Evolutionary conservation across 2,113 vertebrate species (phyloP).

Genomic region (Podocnemis expansa): DNA sequence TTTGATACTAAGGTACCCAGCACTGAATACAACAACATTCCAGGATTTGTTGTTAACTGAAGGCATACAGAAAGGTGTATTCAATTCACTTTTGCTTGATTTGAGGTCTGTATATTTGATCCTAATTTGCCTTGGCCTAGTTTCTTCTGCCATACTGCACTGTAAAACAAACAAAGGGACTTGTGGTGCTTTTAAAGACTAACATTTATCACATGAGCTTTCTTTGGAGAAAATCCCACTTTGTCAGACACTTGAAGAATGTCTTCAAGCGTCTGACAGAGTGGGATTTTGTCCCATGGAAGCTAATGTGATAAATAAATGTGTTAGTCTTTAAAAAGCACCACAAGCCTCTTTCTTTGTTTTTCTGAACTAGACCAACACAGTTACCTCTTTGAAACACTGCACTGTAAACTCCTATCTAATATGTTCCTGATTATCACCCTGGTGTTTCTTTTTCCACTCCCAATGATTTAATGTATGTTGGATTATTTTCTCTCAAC

Average conservation of each 20-base stretch:
- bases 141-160: not conserved
- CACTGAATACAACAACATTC: conserved; percentile 52
- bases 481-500: not conserved
- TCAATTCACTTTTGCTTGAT: not conserved
- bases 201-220: too few species aligned
- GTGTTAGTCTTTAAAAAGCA: too few species aligned
- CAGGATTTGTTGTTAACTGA: conserved; percentile 57
- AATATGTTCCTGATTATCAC: conserved; percentile 7
- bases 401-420: not conserved
- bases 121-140: not conserved
- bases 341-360: too few species aligned
- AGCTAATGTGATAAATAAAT: too few species aligned
- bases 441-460: not conserved
- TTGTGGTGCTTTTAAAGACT: too few species aligned
- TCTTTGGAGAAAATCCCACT: too few species aligned
- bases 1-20: not conserved
- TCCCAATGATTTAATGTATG: not conserved
- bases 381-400: not conserved
- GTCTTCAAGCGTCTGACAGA: too few species aligned
- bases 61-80: not conserved
- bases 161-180: too few species aligned
- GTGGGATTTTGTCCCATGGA: too few species aligned
- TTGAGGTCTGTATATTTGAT: not conserved
- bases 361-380: too few species aligned
- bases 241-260: too few species aligned